These are phyloP conservation scores for Heterocephalus glaber DNA, from an alignment of 2,113 vertebrate genomes.

Conservation along the genomic window DNA sequence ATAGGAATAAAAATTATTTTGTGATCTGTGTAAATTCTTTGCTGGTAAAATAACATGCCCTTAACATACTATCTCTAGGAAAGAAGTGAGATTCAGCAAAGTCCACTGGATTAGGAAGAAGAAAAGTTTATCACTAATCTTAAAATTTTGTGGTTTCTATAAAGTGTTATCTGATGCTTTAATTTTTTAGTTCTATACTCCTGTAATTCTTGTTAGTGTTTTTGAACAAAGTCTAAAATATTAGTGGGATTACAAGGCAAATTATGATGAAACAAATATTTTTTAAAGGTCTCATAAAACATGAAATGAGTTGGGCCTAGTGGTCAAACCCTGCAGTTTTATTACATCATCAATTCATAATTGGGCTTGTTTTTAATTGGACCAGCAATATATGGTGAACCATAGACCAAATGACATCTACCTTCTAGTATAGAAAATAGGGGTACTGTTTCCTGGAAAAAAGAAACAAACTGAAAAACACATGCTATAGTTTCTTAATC, in stretches of 20 bases:
- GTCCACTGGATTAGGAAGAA: neutral
- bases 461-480: constrained; percentile 40
- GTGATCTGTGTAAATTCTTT: neutral
- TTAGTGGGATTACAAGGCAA: neutral
- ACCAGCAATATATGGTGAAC: constrained; percentile 48
- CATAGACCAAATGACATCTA: constrained; percentile 67
- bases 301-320: neutral
- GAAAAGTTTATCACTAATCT: neutral
- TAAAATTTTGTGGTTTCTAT: neutral
- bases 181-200: neutral
- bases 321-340: constrained; percentile 31
- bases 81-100: neutral
- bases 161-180: neutral
- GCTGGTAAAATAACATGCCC: neutral
- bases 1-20: neutral
- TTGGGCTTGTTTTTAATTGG: constrained; percentile 37
- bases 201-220: neutral
- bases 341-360: neutral
- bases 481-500: constrained; percentile 70
- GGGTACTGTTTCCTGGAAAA: constrained; percentile 62
- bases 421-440: neutral
- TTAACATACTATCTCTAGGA: neutral
- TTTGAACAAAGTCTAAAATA: neutral
- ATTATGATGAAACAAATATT: neutral
- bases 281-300: neutral